A percentile compares a stretch with the other conserved stretches of the same genome.
Evolutionary conservation across 2,113 vertebrate species (phyloP).

Genomic region (Romanogobio albipinnatus): DNA sequence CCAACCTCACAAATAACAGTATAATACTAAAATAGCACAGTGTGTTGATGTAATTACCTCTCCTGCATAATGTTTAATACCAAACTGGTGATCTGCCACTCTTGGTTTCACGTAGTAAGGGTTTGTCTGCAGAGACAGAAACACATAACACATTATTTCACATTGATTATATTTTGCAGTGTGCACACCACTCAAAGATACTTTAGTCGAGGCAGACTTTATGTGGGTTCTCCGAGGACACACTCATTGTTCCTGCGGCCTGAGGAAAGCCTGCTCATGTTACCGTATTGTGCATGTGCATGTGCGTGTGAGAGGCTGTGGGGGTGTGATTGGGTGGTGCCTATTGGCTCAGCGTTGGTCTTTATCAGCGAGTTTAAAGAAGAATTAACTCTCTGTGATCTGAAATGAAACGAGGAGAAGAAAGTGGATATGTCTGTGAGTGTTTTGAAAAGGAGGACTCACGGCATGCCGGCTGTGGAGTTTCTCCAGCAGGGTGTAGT

Average conservation of each 20-base stretch:
- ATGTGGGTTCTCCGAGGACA: conserved; percentile 51
- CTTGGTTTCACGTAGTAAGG: conserved; percentile 88
- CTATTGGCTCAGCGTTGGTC: neutral
- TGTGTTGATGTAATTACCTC: conserved; percentile 78
- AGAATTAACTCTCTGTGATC: conserved; percentile 30
- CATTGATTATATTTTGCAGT: neutral
- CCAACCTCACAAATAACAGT: conserved; percentile 10
- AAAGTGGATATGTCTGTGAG: neutral
- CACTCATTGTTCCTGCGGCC: conserved; percentile 51
- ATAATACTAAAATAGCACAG: neutral
- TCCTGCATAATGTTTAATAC: conserved; percentile 91
- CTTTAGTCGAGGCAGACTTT: neutral
- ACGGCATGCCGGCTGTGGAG: conserved; percentile 89
- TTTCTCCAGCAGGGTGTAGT: conserved; percentile 91
- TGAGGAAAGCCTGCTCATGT: conserved; percentile 64
- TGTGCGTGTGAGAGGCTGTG: conserved; percentile 39
- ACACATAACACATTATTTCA: neutral
- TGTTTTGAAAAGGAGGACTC: conserved; percentile 64
- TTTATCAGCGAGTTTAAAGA: conserved; percentile 25
- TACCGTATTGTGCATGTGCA: conserved; percentile 67
- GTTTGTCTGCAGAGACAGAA: conserved; percentile 79
- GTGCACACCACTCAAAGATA: neutral
- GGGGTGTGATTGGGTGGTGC: conserved; percentile 37
- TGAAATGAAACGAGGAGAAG: conserved; percentile 30
- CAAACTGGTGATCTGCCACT: conserved; percentile 90